Conservation (phyloP, 1,140 invertebrate genomes). For the Zaprionus vittiger region DNA sequence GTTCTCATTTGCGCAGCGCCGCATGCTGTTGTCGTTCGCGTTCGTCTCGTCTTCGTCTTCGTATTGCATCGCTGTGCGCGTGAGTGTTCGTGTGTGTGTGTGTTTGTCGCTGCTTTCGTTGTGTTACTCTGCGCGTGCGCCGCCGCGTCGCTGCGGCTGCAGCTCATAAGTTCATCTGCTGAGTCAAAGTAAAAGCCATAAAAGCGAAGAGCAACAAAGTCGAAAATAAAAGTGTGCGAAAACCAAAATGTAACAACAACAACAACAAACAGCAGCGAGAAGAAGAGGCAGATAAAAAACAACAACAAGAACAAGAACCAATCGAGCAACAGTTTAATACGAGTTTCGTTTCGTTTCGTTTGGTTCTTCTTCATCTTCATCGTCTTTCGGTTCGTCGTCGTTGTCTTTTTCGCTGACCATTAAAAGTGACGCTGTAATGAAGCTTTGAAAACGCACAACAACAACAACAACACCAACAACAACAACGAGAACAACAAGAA, state of each 20-base stretch:
- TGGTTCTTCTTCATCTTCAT: constrained; percentile 19
- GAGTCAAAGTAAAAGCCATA: constrained; percentile 54
- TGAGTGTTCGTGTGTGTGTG: neutral
- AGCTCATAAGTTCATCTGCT: constrained; percentile 40
- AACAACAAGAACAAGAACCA: constrained; percentile 40
- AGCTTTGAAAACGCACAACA: constrained; percentile 55
- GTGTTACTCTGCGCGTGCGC: constrained; percentile 43
- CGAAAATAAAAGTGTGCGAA: constrained; percentile 73
- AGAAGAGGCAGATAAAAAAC: constrained; percentile 4
- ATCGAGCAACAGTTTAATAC: constrained; percentile 48
- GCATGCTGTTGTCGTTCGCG: constrained; percentile 19
- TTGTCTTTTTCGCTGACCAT: constrained; percentile 65
- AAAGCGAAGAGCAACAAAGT: constrained; percentile 52
- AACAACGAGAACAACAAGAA: constrained; percentile 33
- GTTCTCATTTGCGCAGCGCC: constrained; percentile 42
- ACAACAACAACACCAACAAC: constrained; percentile 29
- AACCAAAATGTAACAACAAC: constrained; percentile 64
- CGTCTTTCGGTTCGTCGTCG: constrained; percentile 2
- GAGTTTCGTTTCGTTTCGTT: constrained; percentile 40
- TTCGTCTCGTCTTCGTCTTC: constrained; percentile 31
- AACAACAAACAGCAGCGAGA: constrained; percentile 26
- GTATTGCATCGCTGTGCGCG: neutral
- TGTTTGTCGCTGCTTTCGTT: constrained; percentile 20
- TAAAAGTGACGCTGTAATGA: constrained; percentile 72
- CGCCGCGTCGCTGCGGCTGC: constrained; percentile 33